Evolutionary conservation across 2,797 vertebrate species (phyloP).

Genomic region (Synaphobranchus kaupii): DNA sequence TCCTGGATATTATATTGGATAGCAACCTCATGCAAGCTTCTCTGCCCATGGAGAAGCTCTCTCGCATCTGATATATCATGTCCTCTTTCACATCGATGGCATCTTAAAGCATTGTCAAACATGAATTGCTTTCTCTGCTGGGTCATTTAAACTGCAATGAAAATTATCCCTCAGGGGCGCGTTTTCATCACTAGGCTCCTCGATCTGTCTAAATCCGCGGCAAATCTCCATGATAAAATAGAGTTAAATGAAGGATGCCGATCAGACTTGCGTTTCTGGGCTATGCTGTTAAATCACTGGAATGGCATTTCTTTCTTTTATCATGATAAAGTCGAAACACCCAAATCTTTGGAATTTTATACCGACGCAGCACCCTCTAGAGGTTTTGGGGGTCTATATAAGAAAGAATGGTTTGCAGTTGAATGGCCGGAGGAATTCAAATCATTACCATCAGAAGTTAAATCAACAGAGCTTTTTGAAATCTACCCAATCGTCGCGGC

Average conservation of each 20-base stretch:
- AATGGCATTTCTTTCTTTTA: conserved; percentile 15
- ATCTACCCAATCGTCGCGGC: too few species aligned
- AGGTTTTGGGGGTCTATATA: too few species aligned
- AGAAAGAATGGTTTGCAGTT: too few species aligned
- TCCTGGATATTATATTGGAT: background rate
- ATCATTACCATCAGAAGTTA: too few species aligned
- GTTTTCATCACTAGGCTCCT: background rate
- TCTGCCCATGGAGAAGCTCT: background rate
- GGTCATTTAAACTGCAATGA: background rate
- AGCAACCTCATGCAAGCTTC: background rate
- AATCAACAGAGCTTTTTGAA: too few species aligned
- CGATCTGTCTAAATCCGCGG: background rate
- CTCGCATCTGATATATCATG: background rate
- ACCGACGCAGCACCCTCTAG: background rate
- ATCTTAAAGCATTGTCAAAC: background rate
- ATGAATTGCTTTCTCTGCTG: background rate
- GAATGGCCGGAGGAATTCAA: too few species aligned
- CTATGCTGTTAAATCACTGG: background rate
- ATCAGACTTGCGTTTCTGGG: background rate
- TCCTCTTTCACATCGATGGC: background rate
- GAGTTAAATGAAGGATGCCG: background rate
- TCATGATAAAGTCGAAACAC: background rate
- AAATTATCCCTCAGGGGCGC: background rate
- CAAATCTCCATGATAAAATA: background rate
- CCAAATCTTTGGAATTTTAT: background rate